phyloP scores from a whole-genome alignment of 2,888 invertebrate species.

The Lithophane socia region DNA sequence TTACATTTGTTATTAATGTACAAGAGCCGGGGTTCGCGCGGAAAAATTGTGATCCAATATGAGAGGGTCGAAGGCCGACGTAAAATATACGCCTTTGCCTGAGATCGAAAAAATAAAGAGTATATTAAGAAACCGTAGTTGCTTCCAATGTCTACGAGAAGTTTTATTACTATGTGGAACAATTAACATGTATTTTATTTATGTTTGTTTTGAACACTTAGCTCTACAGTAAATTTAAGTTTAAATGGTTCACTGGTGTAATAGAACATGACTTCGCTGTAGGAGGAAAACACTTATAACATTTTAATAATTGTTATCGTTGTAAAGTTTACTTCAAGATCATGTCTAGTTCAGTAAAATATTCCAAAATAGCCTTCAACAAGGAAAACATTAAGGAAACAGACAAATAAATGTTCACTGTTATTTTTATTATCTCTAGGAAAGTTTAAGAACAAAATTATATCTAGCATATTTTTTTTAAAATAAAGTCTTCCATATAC shows the following conservation, averaged over 20 bases:
- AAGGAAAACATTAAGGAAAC: not conserved
- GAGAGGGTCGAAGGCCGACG: conserved; percentile 57
- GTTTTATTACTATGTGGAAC: conserved; percentile 46
- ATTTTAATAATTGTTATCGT: conserved; percentile 6
- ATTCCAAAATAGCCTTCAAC: not conserved
- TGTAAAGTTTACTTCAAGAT: not conserved
- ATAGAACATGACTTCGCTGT: conserved; percentile 23
- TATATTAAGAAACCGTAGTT: conserved; percentile 45
- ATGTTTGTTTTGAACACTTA: conserved; percentile 24
- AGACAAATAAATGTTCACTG: too few species aligned
- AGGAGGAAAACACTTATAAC: not conserved
- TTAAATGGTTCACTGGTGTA: conserved; percentile 34
- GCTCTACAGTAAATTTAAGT: conserved; percentile 24
- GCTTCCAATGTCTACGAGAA: conserved; percentile 31
- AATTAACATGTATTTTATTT: conserved; percentile 39
- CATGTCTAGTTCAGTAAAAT: not conserved
- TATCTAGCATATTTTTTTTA: not conserved
- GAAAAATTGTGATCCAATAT: conserved; percentile 67
- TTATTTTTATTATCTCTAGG: not conserved
- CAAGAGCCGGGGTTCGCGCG: conserved; percentile 41
- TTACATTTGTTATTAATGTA: conserved; percentile 70
- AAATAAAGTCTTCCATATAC: too few species aligned
- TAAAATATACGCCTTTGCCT: conserved; percentile 44
- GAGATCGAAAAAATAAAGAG: conserved; percentile 42
- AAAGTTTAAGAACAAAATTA: not conserved